Evolutionary conservation across 1,140 invertebrate genomes (phyloP), one percentile per base, ranked within the genome.

Genomic region (Homalodisca vitripennis): DNA sequence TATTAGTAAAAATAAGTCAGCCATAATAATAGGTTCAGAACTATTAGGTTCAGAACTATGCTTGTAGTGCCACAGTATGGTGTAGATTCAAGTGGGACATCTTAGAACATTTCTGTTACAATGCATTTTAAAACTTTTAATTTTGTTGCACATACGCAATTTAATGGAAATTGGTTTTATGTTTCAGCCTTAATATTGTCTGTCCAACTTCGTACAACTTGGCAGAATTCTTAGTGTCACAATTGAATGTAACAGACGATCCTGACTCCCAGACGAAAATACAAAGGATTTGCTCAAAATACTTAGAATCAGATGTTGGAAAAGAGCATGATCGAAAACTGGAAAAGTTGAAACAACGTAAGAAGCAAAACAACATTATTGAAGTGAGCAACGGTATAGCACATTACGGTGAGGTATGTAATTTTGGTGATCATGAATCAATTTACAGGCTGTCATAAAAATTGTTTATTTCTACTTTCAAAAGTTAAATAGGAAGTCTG

Each of bases 161-260:
- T 41, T 10, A 41, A 41, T 41, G 34, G 17, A 10, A 47, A 20
- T 53, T 70, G 66, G 3, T 70, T 55, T 68, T 70, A n/a, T n/a
- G n/a, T 77, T 79, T 27, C 72, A 89, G 87, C 53, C 74, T 88
- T 57, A 84, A 85, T 22, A 80, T 84, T 34, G 73, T 78, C 12
- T 90, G 89, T 74, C 88, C 89, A 0, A 72, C 83, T 3, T 85
- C 84, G 2, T 92, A 85, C 78, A 92, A 92, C 77, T 84, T 86
- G 22, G 89, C 89, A 1, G 90, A 92, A 77, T 89, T 88, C 75
- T 87, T 87, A 74, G 86, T 92, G 1, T 80, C 83, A 29, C 84
- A 87, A 64, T 78, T 90, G 27, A 71, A 70, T 0, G 27, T 72
- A 3, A 66, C 63, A 46, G 22, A 46, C 32, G n/a, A 47, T 31